phyloP scores from a whole-genome alignment of 2,888 invertebrate genomes.

The Erynnis tages region DNA sequence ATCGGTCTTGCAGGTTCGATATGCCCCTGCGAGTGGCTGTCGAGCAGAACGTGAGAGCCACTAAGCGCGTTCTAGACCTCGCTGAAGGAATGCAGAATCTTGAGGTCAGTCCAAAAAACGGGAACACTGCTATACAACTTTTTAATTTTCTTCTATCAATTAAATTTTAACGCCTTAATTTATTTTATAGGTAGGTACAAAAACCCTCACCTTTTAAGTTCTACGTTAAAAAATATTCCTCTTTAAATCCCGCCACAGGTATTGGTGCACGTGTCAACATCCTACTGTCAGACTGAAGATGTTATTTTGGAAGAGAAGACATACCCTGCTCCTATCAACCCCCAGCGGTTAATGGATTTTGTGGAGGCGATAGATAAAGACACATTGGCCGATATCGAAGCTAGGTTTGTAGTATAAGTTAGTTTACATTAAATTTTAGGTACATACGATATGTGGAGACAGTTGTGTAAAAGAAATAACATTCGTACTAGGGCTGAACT shows the following conservation, averaged over 20 bases:
- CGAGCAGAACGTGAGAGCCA: neutral
- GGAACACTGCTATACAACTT: no score
- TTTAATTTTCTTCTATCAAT: no score
- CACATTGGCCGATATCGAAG: neutral
- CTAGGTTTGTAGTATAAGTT: neutral
- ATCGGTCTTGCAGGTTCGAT: neutral
- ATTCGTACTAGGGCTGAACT: no score
- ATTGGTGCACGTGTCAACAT: neutral
- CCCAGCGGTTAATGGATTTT: neutral
- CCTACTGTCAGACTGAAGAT: neutral
- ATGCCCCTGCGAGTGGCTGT: neutral
- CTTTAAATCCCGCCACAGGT: neutral
- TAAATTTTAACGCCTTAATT: no score
- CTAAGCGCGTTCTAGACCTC: neutral
- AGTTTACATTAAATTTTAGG: no score
- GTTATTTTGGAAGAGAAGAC: neutral
- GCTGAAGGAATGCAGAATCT: neutral
- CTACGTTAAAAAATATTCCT: neutral
- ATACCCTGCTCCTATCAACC: neutral
- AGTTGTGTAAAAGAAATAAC: no score
- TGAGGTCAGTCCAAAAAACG: neutral
- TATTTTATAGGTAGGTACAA: no score
- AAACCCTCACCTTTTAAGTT: no score
- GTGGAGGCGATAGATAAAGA: neutral
- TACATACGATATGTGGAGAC: no score